Conservation (phyloP, 1,140 invertebrate genomes). For the Sesamia nonagrioides region DNA sequence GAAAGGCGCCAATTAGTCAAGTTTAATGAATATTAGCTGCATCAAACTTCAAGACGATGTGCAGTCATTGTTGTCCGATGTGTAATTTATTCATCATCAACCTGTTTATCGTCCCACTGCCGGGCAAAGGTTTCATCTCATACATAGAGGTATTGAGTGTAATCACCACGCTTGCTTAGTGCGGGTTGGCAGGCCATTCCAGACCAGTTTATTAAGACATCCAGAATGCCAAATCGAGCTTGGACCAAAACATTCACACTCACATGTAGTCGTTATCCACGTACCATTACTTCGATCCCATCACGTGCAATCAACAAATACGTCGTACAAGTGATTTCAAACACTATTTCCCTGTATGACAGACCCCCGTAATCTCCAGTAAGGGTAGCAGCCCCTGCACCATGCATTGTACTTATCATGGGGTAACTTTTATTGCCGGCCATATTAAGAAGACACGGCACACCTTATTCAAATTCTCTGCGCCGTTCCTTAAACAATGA, state of each 20-base stretch:
- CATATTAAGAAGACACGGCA: constrained; percentile 64
- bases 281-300: constrained; percentile 11
- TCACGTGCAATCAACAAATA: constrained; percentile 47
- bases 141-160: no score
- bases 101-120: no score
- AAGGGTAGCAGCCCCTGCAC: constrained; percentile 74
- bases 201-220: no score
- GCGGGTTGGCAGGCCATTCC: no score
- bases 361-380: constrained; percentile 63
- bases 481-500: constrained; percentile 43
- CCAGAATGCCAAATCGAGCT: background rate
- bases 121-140: no score
- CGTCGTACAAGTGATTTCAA: constrained; percentile 67
- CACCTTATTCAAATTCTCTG: constrained; percentile 64
- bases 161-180: no score
- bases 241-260: background rate
- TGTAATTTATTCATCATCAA: no score
- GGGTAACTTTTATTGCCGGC: constrained; percentile 83
- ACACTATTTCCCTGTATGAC: constrained; percentile 63
- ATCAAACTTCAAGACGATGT: no score
- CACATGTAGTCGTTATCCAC: background rate
- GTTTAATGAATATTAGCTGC: no score
- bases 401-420: constrained; percentile 79
- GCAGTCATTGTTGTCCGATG: no score
- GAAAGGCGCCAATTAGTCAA: no score